Conservation (phyloP, 1,140 invertebrate species). For the Habropoda laboriosa region DNA sequence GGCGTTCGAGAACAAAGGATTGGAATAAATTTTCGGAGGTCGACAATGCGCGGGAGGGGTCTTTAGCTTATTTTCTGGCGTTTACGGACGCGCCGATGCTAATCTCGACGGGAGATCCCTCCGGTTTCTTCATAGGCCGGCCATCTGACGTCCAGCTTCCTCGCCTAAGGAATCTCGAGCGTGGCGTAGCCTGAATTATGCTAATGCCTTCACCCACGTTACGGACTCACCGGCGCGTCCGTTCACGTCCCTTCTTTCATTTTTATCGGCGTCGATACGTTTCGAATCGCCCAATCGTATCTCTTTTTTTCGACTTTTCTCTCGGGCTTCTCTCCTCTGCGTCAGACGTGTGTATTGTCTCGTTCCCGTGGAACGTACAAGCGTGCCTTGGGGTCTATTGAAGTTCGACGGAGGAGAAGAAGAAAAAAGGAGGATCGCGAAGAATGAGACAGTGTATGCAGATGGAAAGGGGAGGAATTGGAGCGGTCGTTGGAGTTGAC, state of each 20-base stretch:
- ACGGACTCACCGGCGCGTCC: slow-evolving; percentile 33
- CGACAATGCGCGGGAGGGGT: slow-evolving; percentile 58
- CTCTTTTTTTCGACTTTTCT: too few species aligned
- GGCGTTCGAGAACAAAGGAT: slow-evolving; percentile 66
- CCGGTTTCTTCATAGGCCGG: slow-evolving; percentile 52
- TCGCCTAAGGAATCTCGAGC: slow-evolving; percentile 58
- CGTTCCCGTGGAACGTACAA: background rate
- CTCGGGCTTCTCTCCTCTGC: background rate
- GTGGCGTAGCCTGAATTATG: slow-evolving; percentile 69
- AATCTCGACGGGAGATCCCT: slow-evolving; percentile 59
- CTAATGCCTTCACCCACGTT: slow-evolving; percentile 68
- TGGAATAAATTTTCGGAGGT: slow-evolving; percentile 66
- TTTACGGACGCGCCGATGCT: slow-evolving; percentile 66
- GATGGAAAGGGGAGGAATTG: too few species aligned
- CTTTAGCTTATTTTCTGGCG: slow-evolving; percentile 62
- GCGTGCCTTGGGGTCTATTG: background rate
- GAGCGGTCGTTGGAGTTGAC: too few species aligned
- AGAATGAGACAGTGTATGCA: too few species aligned
- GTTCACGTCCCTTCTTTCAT: background rate
- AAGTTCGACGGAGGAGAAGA: too few species aligned
- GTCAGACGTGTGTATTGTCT: background rate
- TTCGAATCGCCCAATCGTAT: slow-evolving; percentile 1
- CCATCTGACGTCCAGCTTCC: slow-evolving; percentile 61
- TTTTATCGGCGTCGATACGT: slow-evolving; percentile 14
- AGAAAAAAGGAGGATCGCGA: too few species aligned